These are phyloP conservation scores for Escarpia spicata DNA, from an alignment of 2,888 invertebrate species.

Conservation along the genomic window DNA sequence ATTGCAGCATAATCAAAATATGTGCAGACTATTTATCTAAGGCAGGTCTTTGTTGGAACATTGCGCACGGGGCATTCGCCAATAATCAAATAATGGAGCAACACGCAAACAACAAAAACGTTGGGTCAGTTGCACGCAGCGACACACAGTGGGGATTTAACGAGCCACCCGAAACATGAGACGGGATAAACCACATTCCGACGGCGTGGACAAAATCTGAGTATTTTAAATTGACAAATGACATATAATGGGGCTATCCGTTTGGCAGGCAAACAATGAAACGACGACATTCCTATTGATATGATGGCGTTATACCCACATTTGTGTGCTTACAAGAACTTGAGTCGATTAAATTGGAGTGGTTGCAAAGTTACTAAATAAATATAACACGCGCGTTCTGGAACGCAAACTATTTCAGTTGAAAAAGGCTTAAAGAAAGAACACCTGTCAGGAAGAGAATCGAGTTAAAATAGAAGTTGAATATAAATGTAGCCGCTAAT, in stretches of 20 bases:
- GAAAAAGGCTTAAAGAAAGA: background rate
- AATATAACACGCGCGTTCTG: background rate
- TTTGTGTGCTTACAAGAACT: background rate
- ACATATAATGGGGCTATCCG: background rate
- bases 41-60: background rate
- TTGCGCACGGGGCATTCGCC: background rate
- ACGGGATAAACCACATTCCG: background rate
- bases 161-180: background rate
- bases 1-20: background rate
- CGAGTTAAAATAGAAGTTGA: too few relatives aligned
- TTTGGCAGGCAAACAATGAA: background rate
- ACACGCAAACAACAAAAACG: background rate
- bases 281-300: background rate
- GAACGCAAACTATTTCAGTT: background rate
- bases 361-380: background rate
- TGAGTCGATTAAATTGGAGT: background rate
- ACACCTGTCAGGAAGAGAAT: background rate
- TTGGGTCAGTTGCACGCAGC: background rate
- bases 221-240: constrained; percentile 1
- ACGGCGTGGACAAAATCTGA: constrained; percentile 6
- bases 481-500: too few relatives aligned
- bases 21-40: background rate
- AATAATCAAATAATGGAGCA: too few relatives aligned
- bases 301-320: background rate
- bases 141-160: background rate